Evolutionary conservation across 2,113 vertebrate species (phyloP), one percentile per base, ranked within the genome.

Genomic region (Rynchops niger): DNA sequence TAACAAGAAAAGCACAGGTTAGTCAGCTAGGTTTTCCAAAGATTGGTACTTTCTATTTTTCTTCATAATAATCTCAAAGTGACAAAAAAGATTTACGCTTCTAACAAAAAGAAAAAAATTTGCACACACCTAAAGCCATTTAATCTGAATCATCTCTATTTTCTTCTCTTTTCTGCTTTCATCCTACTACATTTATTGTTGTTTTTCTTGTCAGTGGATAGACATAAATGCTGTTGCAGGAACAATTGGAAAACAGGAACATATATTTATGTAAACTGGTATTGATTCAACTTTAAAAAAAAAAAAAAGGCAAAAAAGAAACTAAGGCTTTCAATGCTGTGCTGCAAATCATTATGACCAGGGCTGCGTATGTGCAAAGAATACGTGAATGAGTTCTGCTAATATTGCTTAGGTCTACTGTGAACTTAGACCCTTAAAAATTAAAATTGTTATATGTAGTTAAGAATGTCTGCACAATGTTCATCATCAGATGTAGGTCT

Each of bases 231-330:
- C 62, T 88, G 70, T 96, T 97, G 86, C 87, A 92, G 87, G 84
- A 98, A 94, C 86, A 97, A 97, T 9, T 96, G 94, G 89, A 95
- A 98, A 98, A 96, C 77, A 94, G 92, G 94, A 98, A 96, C 96
- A 97, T 93, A 95, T 97, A 98, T 98, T 98, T 98, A 97, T 96
- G 97, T 97, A 98, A 98, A 98, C 96, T 53, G 55, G 62, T 97
- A 98, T 98, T 98, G 98, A 98, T 97, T 97, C 86, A 97, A 96
- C 91, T 80, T 91, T 5, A 26, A 83, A 91, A 90, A 88, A 23
- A 21, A 38, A 26, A 55, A 77, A 26, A 72, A 9, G 45, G 7
- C 1, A 52, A 87, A 97, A 97, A 96, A 97, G 86, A 96, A 77
- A 78, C 83, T 62, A 95, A 86, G 86, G 83, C 71, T 97, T 97